A percentile compares a stretch with the other conserved stretches of the same genome.
Evolutionary conservation across 1,140 invertebrate genomes (phyloP).

Genomic region (Drosophila guanche): DNA sequence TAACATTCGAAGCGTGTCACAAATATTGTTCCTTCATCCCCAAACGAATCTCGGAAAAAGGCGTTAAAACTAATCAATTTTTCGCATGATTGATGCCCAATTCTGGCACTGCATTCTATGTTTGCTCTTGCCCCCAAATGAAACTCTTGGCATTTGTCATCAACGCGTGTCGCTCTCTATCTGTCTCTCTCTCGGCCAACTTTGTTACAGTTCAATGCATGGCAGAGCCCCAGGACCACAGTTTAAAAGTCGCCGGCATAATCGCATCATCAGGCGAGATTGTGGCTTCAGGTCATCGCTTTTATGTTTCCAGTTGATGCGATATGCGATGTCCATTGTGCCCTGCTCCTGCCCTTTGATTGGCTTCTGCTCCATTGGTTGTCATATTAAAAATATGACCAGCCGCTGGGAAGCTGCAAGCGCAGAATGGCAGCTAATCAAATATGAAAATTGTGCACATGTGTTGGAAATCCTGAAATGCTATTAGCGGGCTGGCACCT

Average conservation of each 20-base stretch:
- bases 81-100: slow-evolving; percentile 79
- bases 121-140: slow-evolving; percentile 17
- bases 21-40: slow-evolving; percentile 36
- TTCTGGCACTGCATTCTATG: slow-evolving; percentile 72
- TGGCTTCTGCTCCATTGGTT: slow-evolving; percentile 53
- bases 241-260: slow-evolving; percentile 37
- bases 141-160: slow-evolving; percentile 44
- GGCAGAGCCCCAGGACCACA: slow-evolving; percentile 43
- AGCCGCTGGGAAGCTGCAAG: not conserved
- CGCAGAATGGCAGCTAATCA: slow-evolving; percentile 23
- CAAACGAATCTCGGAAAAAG: slow-evolving; percentile 20
- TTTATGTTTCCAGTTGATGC: slow-evolving; percentile 39
- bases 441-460: slow-evolving; percentile 38
- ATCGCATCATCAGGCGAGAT: slow-evolving; percentile 66
- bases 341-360: slow-evolving; percentile 33
- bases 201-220: slow-evolving; percentile 61
- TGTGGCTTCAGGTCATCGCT: slow-evolving; percentile 52
- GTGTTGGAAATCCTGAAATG: slow-evolving; percentile 4
- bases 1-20: slow-evolving; percentile 56
- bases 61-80: slow-evolving; percentile 73
- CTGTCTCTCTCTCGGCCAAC: slow-evolving; percentile 13
- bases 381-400: slow-evolving; percentile 60
- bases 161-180: slow-evolving; percentile 9
- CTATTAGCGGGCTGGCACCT: slow-evolving; percentile 46
- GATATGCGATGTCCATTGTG: slow-evolving; percentile 44